Evolutionary conservation across 2,888 invertebrate species (phyloP).

Genomic region (Chelonus formosanus): DNA sequence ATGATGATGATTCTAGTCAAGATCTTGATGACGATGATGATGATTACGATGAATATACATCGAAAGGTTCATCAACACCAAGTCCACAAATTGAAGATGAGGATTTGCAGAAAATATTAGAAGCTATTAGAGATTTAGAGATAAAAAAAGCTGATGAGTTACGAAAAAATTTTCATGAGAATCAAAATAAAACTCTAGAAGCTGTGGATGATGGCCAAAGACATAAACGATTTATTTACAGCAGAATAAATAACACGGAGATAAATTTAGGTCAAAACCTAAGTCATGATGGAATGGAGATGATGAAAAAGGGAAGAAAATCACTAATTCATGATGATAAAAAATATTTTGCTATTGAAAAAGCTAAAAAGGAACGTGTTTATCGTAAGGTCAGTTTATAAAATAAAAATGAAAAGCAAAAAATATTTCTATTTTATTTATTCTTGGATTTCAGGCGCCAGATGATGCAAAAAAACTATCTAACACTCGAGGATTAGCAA

Average conservation of each 20-base stretch:
- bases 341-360: too few relatives aligned
- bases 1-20: conserved; percentile 50
- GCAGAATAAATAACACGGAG: too few relatives aligned
- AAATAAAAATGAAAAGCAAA: too few relatives aligned
- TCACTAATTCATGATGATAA: conserved; percentile 17
- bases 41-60: conserved; percentile 47
- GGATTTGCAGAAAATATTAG: conserved; percentile 44
- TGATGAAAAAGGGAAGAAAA: conserved; percentile 15
- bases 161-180: conserved; percentile 35
- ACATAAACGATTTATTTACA: background rate
- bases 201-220: conserved; percentile 20
- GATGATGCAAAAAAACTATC: conserved; percentile 5
- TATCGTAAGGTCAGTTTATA: too few relatives aligned
- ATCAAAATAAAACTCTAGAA: conserved; percentile 26
- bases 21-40: conserved; percentile 39
- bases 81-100: conserved; percentile 11
- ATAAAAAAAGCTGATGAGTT: conserved; percentile 37
- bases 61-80: conserved; percentile 12
- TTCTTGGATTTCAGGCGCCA: background rate
- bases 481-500: conserved; percentile 43
- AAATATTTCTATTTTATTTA: too few relatives aligned
- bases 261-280: too few relatives aligned
- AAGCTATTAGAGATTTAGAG: conserved; percentile 39
- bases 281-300: too few relatives aligned
- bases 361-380: too few relatives aligned